These are phyloP conservation scores for Ephydatia muelleri DNA, from an alignment of 37 sponge, comb jelly and placozoan species.

Conservation along the genomic window DNA sequence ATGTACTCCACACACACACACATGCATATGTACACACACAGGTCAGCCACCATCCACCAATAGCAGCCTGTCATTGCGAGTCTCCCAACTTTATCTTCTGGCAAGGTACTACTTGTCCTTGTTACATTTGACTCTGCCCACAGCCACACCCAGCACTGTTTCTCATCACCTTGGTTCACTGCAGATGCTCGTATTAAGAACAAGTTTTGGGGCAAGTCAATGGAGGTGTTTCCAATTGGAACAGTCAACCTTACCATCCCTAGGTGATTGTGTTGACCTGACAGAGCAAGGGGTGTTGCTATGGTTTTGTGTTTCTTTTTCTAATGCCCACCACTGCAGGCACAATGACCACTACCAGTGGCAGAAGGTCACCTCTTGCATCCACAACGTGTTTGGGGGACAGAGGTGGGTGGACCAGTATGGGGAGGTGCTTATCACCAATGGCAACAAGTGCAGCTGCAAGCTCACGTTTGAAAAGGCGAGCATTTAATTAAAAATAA, in stretches of 20 bases:
- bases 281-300: neutral
- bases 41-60: slow-evolving; percentile 91
- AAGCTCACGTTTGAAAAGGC: slow-evolving; percentile 81
- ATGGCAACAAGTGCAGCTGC: slow-evolving; percentile 62
- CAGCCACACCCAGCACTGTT: neutral
- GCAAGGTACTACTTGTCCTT: slow-evolving; percentile 71
- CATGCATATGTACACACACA: neutral
- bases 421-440: slow-evolving; percentile 76
- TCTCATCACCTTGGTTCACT: neutral
- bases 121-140: neutral
- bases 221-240: slow-evolving; percentile 86
- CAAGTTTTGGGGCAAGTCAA: slow-evolving; percentile 89
- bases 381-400: slow-evolving; percentile 78
- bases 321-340: slow-evolving; percentile 8
- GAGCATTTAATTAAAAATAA: too few species aligned
- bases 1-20: neutral
- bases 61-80: slow-evolving; percentile 86
- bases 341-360: slow-evolving; percentile 80
- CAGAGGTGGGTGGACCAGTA: slow-evolving; percentile 87
- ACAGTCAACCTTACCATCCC: slow-evolving; percentile 61
- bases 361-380: slow-evolving; percentile 85
- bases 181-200: slow-evolving; percentile 83
- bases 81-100: slow-evolving; percentile 75
- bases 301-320: slow-evolving; percentile 15
- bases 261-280: slow-evolving; percentile 4